Evolutionary conservation across 2,888 invertebrate species (phyloP), one percentile per base, ranked within the genome.

Genomic region (Drosophila conformis): DNA sequence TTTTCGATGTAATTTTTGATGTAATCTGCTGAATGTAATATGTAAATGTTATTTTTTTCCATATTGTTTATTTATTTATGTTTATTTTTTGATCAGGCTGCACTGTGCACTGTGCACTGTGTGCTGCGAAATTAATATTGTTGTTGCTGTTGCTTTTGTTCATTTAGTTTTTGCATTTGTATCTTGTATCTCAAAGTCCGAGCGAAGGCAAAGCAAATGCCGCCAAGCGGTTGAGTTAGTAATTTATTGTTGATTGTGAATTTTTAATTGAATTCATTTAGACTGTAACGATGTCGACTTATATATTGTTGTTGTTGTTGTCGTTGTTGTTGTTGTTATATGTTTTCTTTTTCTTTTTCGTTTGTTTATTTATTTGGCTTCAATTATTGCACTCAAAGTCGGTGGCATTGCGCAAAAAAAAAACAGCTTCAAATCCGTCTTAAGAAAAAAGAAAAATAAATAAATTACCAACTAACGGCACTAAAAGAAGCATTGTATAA

Each of bases 231-330:
- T 75, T 49, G 66, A 58, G 69, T 74, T 59, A 48, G 71, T 83
- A 83, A 83, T 86, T 88, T 88, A 86, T 83, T 76, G 77, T 82
- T 73, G 72, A 80, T 77, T 80, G 82, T 79, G 82, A 69, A 79
- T 89, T 87, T 86, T 87, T 87, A 87, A 89, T 87, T 87, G 82
- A 89, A 85, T 89, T 83, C 75, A 78, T 76, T 83, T 73, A 58
- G 65, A 67, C 67, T 63, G 42, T 57, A 75, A 71, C 78, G 63
- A 69, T 58, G 53, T 46, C 33, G 57, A 65, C 36, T 52, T 35
- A 49, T 33, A 11, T 33, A 11, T 33, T 33, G 33, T 7, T 29
- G 29, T 7, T 29, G 29, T 2, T 11, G 33, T 33, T 33, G 11
- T 29, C 7, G 29, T 7, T 29, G 29, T 29, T 29, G 29, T 31